Evolutionary conservation across 1,140 invertebrate genomes (phyloP).

Genomic region (Drosophila nikananu): DNA sequence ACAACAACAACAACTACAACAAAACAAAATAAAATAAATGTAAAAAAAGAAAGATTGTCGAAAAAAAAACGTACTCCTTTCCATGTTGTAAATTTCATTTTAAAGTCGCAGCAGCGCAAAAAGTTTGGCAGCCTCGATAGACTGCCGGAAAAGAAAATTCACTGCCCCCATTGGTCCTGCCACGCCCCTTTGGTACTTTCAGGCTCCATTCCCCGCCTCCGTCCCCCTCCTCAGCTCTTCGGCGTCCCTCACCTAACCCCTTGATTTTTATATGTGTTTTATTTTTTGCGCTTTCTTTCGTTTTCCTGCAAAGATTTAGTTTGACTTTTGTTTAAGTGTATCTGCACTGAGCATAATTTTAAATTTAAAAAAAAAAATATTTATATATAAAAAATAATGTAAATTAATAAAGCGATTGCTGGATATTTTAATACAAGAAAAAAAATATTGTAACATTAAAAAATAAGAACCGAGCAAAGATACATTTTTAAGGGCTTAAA

Average conservation of each 20-base stretch:
- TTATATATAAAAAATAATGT: neutral
- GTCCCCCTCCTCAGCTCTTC: neutral
- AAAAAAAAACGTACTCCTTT: conserved; percentile 26
- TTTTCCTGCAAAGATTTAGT: conserved; percentile 15
- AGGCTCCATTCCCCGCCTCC: neutral
- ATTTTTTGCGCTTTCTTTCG: neutral
- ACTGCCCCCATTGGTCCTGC: conserved; percentile 20
- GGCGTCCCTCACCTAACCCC: neutral
- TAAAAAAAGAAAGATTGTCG: neutral
- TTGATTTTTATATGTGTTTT: conserved; percentile 26
- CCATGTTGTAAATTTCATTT: conserved; percentile 75
- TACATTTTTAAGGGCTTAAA: neutral
- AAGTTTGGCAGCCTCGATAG: conserved; percentile 68
- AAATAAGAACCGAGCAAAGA: neutral
- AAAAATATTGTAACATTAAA: neutral
- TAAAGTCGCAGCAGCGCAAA: conserved; percentile 61
- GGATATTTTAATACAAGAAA: neutral
- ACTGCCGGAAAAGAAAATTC: conserved; percentile 45
- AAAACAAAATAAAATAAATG: conserved; percentile 4
- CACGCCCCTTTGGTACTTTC: conserved; percentile 10
- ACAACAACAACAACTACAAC: neutral
- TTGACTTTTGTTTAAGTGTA: conserved; percentile 27
- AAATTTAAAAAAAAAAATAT: no score
- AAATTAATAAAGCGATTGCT: neutral
- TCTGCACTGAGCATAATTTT: neutral